A percentile compares a stretch with the other conserved stretches of the same genome.
These are phyloP conservation scores for Poicephalus meyeri DNA, from an alignment of 2,113 vertebrate genomes.

Conservation along the genomic window DNA sequence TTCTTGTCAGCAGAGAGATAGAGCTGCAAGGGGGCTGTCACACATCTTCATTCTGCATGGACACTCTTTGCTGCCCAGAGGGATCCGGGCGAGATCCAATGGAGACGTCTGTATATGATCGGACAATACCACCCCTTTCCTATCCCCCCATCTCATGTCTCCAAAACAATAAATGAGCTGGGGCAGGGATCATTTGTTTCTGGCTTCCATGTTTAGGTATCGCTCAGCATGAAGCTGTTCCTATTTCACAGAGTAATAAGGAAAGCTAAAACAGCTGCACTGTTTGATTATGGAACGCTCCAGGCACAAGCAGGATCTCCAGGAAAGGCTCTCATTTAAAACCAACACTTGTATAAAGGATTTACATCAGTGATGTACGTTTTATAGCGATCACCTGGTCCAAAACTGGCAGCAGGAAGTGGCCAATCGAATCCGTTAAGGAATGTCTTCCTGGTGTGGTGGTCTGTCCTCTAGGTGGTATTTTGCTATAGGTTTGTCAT, in stretches of 20 bases:
- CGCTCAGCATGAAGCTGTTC: neutral
- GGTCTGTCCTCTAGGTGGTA: neutral
- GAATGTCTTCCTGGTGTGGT: neutral
- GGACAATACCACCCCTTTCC: neutral
- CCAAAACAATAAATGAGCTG: neutral
- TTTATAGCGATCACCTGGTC: neutral
- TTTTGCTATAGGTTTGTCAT: neutral
- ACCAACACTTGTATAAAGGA: neutral
- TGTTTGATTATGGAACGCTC: neutral
- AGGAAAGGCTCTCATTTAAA: neutral
- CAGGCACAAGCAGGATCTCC: neutral
- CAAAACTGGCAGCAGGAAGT: neutral
- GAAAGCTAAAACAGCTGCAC: neutral
- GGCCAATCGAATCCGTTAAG: neutral
- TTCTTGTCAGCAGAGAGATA: neutral
- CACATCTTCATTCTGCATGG: fast-evolving
- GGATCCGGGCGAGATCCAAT: neutral
- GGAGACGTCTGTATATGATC: fast-evolving
- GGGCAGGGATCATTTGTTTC: neutral
- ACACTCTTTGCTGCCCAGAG: neutral
- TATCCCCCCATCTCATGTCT: neutral
- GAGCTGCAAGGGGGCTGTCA: neutral
- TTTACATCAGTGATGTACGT: neutral
- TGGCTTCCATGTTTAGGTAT: neutral
- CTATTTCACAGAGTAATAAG: neutral